A percentile compares a stretch with the other conserved stretches of the same genome.
Conservation (phyloP, 2,888 invertebrate genomes). For the Catocala fraxini region DNA sequence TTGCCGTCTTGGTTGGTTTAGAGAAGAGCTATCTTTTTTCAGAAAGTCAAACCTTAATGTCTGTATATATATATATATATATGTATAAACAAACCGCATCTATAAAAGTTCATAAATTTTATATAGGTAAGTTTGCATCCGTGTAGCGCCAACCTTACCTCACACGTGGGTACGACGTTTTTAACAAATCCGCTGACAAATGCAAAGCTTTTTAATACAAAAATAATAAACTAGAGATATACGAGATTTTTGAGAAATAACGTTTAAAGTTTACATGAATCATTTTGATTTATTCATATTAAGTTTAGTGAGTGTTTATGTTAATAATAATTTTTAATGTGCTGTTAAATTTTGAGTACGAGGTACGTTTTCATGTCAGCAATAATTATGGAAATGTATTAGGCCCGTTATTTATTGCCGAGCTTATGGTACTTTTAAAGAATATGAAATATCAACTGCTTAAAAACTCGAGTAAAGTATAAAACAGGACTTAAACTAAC, state of each 20-base stretch:
- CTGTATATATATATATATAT: too few relatives aligned
- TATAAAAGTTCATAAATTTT: too few relatives aligned
- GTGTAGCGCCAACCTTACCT: not conserved
- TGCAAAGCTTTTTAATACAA: conserved; percentile 10
- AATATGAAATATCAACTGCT: not conserved
- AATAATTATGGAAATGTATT: conserved; percentile 23
- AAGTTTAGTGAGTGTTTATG: conserved; percentile 37
- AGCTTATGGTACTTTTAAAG: not conserved
- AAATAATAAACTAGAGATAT: conserved; percentile 23
- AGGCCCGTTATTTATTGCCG: conserved; percentile 14
- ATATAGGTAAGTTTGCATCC: too few relatives aligned
- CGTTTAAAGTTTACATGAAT: conserved; percentile 28
- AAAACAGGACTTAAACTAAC: too few relatives aligned
- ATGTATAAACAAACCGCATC: too few relatives aligned
- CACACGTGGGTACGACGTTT: not conserved
- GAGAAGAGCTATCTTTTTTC: too few relatives aligned
- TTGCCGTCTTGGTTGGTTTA: too few relatives aligned
- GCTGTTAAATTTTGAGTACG: conserved; percentile 20
- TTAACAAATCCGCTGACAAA: conserved; percentile 23
- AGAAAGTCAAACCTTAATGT: too few relatives aligned
- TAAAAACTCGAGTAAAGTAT: too few relatives aligned
- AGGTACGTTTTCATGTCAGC: conserved; percentile 25
- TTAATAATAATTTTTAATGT: conserved; percentile 27
- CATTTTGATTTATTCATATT: conserved; percentile 32
- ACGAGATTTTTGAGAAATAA: conserved; percentile 23